Evolutionary conservation across 2,888 invertebrate genomes (phyloP), one percentile per base, ranked within the genome.

Genomic region (Drosophila kuntzei): DNA sequence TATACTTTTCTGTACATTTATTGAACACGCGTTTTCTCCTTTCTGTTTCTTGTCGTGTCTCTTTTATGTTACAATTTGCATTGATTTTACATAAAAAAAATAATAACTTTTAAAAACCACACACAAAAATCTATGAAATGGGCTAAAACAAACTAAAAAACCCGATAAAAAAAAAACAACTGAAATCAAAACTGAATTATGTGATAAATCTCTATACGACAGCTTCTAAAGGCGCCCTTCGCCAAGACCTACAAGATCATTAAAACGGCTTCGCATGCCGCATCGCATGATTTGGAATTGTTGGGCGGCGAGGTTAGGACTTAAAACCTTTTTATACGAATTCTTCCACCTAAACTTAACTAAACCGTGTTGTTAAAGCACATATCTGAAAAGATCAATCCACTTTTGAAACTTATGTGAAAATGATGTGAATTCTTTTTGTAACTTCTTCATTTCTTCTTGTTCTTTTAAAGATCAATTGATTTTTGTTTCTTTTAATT

Each of bases 191-290:
- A 72, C 68, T 43, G 44, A 55, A 68, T 51, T 68, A 66, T 66
- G 54, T 39, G 64, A 71, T 78, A 68, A 74, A 71, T 69, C 69
- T 87, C 50, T 68, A 76, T 65, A 71, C 79, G 85, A 86, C 94
- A 98, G 97, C 96, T 97, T 94, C 96, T 98, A 95, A 98, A 97
- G 96, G 97, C 97, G 93, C 97, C 97, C 92, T 97, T 97, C 94
- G 96, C 96, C 94, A 97, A 97, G 95, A 96, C 97, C 95, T 97
- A 97, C 96, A 97, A 95, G 94, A 97, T 97, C 94, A 96, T 97
- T 95, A 97, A 97, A 96, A 97, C 96, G 94, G 90, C 90, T 71
- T 91, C 91, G 76, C 90, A 90, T 89, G 96, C 95, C 92, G 94
- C 95, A 93, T 95, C 95, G 88, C 94, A 95, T 92, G 95, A 95